Base-by-base conservation (phyloP, 2,888 invertebrate species). In the Melipona bicolor region DNA sequence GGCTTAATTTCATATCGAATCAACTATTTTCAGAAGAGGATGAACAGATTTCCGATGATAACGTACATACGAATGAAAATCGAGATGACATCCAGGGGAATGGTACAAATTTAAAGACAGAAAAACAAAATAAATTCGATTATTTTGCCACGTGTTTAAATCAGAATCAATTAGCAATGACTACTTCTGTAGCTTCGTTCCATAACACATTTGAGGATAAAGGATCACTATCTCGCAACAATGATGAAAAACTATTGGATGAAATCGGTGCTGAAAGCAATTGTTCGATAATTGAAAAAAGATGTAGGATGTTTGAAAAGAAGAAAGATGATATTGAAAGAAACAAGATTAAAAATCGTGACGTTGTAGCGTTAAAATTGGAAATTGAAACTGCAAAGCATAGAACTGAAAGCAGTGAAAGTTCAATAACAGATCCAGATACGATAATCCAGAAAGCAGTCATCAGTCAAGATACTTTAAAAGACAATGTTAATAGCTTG, bases 1-100 rank as follows among this genome's bases (percentile, higher is more conserved):
- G 95, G 70, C 93, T 95, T 32, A 92, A 92, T 73, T 95, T 95
- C 85, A 94, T 95, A 89, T 92, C 93, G 52, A 94, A 93, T 77
- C 95, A 95, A 83, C 87, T 95, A 68, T 81, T 93, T 6, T 80
- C 90, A 15, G 89, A 90, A 49, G 86, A 88, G 24, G 72, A 62
- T 27, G 87, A 85, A 32, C 89, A 89, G 50, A 70, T 75, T 79
- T 3, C 70, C 79, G 17, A 83, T 13, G 85, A 84, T n/a, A 81
- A 84, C 3, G 15, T 24, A 6, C 5, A 11, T 2, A 24, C 13
- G 21, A 67, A 56, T 13, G 64, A 59, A 36, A 32, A 6, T 32
- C n/a, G 21, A 19, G 24, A 13, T 21, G 17, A 11, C n/a, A 19
- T 27, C 6, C 61, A 70, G 17, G 67, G 65, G 15, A 78, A 77